These are phyloP conservation scores for Taeniopygia guttata DNA, from an alignment of 2,797 vertebrate species.

Conservation along the genomic window DNA sequence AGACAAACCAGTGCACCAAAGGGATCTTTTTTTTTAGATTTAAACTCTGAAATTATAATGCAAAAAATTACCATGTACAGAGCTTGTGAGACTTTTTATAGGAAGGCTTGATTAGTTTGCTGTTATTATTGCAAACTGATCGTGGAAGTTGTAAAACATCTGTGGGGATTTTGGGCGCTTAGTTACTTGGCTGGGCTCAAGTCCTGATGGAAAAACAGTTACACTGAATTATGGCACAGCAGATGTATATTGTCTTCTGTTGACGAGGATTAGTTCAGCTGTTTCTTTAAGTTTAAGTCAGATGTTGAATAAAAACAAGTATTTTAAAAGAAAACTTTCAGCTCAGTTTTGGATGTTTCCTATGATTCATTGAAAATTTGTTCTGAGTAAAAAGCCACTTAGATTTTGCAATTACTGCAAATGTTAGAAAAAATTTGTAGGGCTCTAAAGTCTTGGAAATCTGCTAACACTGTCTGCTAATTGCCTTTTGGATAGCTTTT, in stretches of 20 bases:
- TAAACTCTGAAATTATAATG: not conserved
- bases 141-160: constrained; percentile 35
- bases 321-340: constrained; percentile 36
- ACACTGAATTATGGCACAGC: constrained; percentile 31
- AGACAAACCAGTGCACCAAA: not conserved
- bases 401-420: not conserved
- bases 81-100: not conserved
- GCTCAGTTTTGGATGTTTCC: not conserved
- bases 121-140: not conserved
- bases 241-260: constrained; percentile 48
- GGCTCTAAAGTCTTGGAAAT: not conserved
- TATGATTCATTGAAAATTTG: not conserved
- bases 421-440: constrained; percentile 4
- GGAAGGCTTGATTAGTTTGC: not conserved
- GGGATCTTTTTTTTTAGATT: not conserved
- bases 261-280: constrained; percentile 46
- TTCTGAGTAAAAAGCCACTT: constrained; percentile 5
- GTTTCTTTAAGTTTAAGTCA: constrained; percentile 40
- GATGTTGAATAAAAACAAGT: constrained; percentile 1
- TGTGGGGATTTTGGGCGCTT: constrained; percentile 37
- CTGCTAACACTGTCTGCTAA: not conserved
- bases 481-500: constrained; percentile 24
- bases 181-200: constrained; percentile 18
- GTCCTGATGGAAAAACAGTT: constrained; percentile 24
- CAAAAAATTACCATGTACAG: not conserved